Evolutionary conservation across 2,888 invertebrate genomes (phyloP).

Genomic region (Diabrotica balteata): DNA sequence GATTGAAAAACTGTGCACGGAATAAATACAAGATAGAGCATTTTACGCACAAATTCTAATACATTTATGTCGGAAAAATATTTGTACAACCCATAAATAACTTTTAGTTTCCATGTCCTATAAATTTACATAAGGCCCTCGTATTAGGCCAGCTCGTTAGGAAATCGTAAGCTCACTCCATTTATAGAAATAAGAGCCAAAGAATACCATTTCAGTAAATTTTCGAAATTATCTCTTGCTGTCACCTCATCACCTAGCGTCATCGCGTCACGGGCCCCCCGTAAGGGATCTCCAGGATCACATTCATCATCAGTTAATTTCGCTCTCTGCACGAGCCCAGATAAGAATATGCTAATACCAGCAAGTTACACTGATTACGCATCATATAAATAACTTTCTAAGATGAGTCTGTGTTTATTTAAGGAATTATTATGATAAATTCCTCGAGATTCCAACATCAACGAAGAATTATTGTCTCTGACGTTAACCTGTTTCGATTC

Average conservation of each 20-base stretch:
- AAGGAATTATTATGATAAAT: conserved; percentile 45
- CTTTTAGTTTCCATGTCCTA: no score
- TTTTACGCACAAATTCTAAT: no score
- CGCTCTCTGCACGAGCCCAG: conserved; percentile 43
- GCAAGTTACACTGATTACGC: conserved; percentile 46
- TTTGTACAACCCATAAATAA: no score
- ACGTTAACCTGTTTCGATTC: conserved; percentile 19
- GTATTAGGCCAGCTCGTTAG: no score
- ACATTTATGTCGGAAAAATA: no score
- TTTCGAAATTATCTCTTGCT: conserved; percentile 18
- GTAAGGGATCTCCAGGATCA: conserved; percentile 28
- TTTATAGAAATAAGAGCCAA: conserved; percentile 1
- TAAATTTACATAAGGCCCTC: no score
- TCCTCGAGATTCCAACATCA: conserved; percentile 22
- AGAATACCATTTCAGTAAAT: conserved; percentile 11
- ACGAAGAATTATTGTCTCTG: conserved; percentile 20
- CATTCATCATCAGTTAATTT: conserved; percentile 48
- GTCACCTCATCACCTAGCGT: conserved; percentile 27
- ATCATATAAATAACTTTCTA: conserved; percentile 47
- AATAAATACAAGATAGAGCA: no score
- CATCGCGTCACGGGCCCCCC: conserved; percentile 29
- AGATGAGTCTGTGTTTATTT: conserved; percentile 44
- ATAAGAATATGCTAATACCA: conserved; percentile 47
- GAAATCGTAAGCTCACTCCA: background rate
- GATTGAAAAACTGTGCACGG: no score